Percentiles rank a stretch among this genome's conserved stretches.
phyloP scores from a whole-genome alignment of 2,797 vertebrate species.

The Mareca penelope region DNA sequence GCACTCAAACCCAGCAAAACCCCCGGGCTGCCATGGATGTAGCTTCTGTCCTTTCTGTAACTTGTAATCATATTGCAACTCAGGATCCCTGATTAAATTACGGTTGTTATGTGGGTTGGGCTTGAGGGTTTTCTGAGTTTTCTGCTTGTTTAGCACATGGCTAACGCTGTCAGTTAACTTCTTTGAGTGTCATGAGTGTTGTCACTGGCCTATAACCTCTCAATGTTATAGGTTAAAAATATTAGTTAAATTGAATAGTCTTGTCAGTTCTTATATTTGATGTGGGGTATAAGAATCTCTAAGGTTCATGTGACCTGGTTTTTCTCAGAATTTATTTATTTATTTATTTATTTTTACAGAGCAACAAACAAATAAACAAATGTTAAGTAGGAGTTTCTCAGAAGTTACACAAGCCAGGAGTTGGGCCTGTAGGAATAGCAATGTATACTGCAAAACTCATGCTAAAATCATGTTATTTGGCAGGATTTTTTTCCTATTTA shows the following conservation, averaged over 20 bases:
- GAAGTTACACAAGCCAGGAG: background rate
- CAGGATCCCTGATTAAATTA: constrained; percentile 33
- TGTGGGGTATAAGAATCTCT: background rate
- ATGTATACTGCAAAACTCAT: background rate
- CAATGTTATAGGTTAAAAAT: background rate
- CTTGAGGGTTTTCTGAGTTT: constrained; percentile 13
- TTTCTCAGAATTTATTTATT: background rate
- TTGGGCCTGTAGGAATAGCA: background rate
- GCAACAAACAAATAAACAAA: background rate
- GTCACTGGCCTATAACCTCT: background rate
- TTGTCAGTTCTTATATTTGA: background rate
- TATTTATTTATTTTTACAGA: background rate
- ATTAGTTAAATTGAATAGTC: background rate
- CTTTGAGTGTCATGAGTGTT: background rate
- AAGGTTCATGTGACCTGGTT: background rate
- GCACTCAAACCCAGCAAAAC: background rate
- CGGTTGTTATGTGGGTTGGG: background rate
- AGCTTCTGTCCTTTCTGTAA: constrained; percentile 19
- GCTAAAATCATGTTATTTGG: constrained; percentile 23
- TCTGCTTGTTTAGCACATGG: background rate
- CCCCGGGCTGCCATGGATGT: background rate
- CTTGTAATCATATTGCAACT: background rate
- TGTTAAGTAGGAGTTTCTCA: background rate
- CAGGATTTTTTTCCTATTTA: background rate
- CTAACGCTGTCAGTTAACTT: constrained; percentile 10